Evolutionary conservation across 2,113 vertebrate species (phyloP).

Genomic region (Isichthys henryi): DNA sequence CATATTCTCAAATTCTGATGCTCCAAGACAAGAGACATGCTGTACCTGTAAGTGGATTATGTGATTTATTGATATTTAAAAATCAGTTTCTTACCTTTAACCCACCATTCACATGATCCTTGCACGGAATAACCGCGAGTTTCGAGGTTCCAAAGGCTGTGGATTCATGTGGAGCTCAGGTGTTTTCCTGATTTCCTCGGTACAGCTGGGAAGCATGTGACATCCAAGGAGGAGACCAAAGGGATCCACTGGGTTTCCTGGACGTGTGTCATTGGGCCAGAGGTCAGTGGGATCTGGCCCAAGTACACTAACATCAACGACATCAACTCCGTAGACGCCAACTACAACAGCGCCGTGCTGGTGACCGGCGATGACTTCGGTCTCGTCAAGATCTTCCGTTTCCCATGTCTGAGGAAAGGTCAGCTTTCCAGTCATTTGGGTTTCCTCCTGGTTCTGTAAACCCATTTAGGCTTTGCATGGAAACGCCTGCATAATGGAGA

Average conservation of each 20-base stretch:
- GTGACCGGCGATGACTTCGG: constrained; percentile 89
- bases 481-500: neutral
- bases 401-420: constrained; percentile 96
- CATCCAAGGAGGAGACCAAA: constrained; percentile 82
- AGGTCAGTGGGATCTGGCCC: constrained; percentile 92
- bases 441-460: neutral
- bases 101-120: neutral
- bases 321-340: constrained; percentile 91
- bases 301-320: constrained; percentile 80
- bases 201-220: constrained; percentile 79
- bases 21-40: neutral
- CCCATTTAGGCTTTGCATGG: neutral
- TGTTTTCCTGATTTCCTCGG: constrained; percentile 24
- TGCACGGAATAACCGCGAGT: neutral
- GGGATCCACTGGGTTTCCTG: constrained; percentile 89
- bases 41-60: neutral
- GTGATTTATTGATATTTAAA: neutral
- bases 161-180: neutral
- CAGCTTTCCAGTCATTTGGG: neutral
- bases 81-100: neutral
- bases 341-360: constrained; percentile 79
- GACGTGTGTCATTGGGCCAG: constrained; percentile 83
- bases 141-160: neutral
- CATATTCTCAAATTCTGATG: neutral
- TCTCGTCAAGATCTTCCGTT: constrained; percentile 83